Conservation (phyloP, 2,113 vertebrate genomes). For the Etheostoma spectabile region DNA sequence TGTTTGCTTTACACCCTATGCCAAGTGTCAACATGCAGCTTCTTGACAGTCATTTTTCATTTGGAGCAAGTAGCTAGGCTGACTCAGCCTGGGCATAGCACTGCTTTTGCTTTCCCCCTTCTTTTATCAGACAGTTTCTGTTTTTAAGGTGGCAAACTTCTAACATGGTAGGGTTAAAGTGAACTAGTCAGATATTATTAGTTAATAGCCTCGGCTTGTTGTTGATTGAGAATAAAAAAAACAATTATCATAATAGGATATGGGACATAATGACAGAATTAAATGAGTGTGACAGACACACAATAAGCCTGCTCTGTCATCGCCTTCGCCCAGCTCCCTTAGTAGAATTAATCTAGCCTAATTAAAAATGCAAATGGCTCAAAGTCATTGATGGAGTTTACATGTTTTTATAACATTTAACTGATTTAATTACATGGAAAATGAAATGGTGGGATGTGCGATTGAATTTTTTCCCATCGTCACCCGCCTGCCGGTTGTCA, state of each 20-base stretch:
- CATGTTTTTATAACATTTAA: conserved; percentile 84
- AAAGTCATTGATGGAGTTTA: conserved; percentile 82
- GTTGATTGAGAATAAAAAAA: conserved; percentile 82
- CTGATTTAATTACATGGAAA: conserved; percentile 86
- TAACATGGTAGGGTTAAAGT: conserved; percentile 71
- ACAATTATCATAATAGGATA: conserved; percentile 84
- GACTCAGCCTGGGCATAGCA: conserved; percentile 12
- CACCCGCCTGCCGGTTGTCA: conserved; percentile 60
- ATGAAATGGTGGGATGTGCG: conserved; percentile 75
- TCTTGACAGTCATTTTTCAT: conserved; percentile 73
- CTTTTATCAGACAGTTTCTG: background rate
- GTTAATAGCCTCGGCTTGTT: conserved; percentile 78
- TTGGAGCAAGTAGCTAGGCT: conserved; percentile 42
- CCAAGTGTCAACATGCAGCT: conserved; percentile 71
- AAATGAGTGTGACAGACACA: conserved; percentile 82
- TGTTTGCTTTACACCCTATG: conserved; percentile 69
- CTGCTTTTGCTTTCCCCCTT: conserved; percentile 24
- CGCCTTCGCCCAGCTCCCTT: conserved; percentile 78
- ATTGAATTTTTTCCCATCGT: conserved; percentile 57
- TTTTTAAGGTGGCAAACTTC: conserved; percentile 58
- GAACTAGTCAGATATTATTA: conserved; percentile 77
- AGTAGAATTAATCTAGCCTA: conserved; percentile 83
- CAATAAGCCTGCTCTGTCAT: conserved; percentile 78
- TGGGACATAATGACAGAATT: conserved; percentile 80
- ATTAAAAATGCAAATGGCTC: conserved; percentile 86